Conservation (phyloP, 2,888 invertebrate species). For the Hyalella azteca region DNA sequence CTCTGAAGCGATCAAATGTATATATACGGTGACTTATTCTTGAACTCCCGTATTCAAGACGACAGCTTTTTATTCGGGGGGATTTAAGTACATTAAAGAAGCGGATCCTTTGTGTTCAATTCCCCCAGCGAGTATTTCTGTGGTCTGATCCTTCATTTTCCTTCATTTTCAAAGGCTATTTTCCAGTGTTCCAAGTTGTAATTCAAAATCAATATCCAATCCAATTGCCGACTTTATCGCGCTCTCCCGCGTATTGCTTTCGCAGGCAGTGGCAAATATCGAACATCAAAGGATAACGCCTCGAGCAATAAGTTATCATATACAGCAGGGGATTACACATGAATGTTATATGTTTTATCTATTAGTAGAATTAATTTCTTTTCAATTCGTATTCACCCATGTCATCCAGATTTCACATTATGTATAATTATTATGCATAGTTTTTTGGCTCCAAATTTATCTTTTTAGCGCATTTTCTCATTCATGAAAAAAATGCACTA, state of each 20-base stretch:
- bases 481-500: too few relatives aligned
- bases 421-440: too few relatives aligned
- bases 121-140: neutral
- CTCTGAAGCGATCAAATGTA: neutral
- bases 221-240: constrained; percentile 8
- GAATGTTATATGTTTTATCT: too few relatives aligned
- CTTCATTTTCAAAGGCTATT: neutral
- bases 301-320: too few relatives aligned
- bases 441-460: too few relatives aligned
- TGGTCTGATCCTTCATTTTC: constrained; percentile 2
- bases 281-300: too few relatives aligned
- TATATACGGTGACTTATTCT: neutral
- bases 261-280: too few relatives aligned
- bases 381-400: too few relatives aligned
- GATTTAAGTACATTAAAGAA: constrained; percentile 34
- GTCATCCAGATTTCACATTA: too few relatives aligned
- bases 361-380: too few relatives aligned
- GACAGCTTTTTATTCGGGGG: constrained; percentile 17
- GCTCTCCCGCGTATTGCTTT: neutral
- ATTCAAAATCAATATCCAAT: constrained; percentile 20
- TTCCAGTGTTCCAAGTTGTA: constrained; percentile 3
- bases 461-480: too few relatives aligned
- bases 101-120: constrained; percentile 10
- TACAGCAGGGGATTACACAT: too few relatives aligned
- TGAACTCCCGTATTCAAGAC: constrained; percentile 18